Conservation (phyloP, 30 jellyfish, hydroid and myxozoan genomes). For the Hydractinia symbiolongicarpus region DNA sequence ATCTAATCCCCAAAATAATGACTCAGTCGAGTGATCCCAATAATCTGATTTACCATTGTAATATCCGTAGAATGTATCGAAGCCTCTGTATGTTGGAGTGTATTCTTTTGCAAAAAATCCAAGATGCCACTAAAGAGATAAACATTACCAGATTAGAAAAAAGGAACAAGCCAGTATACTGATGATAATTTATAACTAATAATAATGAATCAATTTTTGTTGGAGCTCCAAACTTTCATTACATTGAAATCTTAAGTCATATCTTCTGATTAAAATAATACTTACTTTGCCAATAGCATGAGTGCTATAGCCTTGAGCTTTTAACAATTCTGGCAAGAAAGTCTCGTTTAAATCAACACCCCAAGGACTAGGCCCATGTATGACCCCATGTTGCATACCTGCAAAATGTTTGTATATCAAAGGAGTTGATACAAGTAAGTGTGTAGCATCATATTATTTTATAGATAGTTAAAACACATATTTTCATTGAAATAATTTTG, state of each 20-base stretch:
- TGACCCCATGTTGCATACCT: slow-evolving; percentile 73
- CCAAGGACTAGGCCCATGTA: slow-evolving; percentile 77
- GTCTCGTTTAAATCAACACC: slow-evolving; percentile 67
- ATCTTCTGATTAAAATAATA: too few species aligned
- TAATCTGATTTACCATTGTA: slow-evolving; percentile 85
- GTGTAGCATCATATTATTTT: too few species aligned
- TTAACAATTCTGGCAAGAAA: slow-evolving; percentile 56
- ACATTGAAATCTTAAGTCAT: too few species aligned
- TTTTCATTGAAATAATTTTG: too few species aligned
- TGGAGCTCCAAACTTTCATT: neutral
- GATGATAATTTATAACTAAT: too few species aligned
- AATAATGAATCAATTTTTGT: neutral
- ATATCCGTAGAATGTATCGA: slow-evolving; percentile 85
- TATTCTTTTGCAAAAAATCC: slow-evolving; percentile 78
- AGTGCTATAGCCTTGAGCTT: slow-evolving; percentile 64
- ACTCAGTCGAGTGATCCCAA: slow-evolving; percentile 88
- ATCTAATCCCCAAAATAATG: slow-evolving; percentile 83
- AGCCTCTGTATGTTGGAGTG: slow-evolving; percentile 78
- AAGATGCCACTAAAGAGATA: slow-evolving; percentile 87
- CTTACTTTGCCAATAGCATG: slow-evolving; percentile 90
- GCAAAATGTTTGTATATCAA: neutral
- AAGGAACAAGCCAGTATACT: too few species aligned
- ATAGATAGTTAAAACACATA: too few species aligned
- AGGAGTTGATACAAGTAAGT: slow-evolving; percentile 16
- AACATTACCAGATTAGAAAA: too few species aligned